A percentile compares a stretch with the other conserved stretches of the same genome.
These are phyloP conservation scores for Poeciliopsis prolifica DNA, from an alignment of 2,113 vertebrate species.

Conservation along the genomic window DNA sequence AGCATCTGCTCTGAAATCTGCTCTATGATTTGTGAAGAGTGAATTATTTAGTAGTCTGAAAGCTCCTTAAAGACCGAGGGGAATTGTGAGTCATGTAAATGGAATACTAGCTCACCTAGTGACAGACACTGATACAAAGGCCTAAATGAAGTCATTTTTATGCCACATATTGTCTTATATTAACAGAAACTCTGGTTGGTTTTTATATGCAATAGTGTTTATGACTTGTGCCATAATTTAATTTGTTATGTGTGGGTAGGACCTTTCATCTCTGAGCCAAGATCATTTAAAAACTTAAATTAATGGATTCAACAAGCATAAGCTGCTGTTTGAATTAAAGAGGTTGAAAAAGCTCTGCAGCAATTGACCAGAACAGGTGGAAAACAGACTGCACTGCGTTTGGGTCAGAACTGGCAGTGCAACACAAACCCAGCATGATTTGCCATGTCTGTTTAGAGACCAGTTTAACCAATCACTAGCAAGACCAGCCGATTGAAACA, in stretches of 20 bases:
- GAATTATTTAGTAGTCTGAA: slow-evolving; percentile 78
- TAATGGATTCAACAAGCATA: neutral
- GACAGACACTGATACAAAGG: slow-evolving; percentile 32
- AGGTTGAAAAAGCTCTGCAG: neutral
- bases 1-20: slow-evolving; percentile 61
- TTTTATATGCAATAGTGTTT: neutral
- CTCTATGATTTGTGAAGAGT: slow-evolving; percentile 66
- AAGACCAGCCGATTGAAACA: too few relatives aligned
- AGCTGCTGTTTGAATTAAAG: neutral
- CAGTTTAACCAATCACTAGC: neutral
- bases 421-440: neutral
- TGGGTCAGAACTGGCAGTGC: too few relatives aligned
- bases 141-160: slow-evolving; percentile 34
- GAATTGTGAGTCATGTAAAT: slow-evolving; percentile 58
- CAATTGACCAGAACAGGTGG: neutral
- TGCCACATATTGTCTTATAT: neutral
- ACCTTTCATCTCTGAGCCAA: neutral
- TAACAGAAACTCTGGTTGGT: neutral
- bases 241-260: too few relatives aligned
- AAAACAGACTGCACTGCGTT: neutral
- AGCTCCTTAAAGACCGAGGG: slow-evolving; percentile 58
- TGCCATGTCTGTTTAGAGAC: neutral
- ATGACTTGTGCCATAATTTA: neutral
- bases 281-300: too few relatives aligned
- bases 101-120: slow-evolving; percentile 41